These are phyloP conservation scores for Scomber colias DNA, from an alignment of 2,113 vertebrate genomes.

Conservation along the genomic window DNA sequence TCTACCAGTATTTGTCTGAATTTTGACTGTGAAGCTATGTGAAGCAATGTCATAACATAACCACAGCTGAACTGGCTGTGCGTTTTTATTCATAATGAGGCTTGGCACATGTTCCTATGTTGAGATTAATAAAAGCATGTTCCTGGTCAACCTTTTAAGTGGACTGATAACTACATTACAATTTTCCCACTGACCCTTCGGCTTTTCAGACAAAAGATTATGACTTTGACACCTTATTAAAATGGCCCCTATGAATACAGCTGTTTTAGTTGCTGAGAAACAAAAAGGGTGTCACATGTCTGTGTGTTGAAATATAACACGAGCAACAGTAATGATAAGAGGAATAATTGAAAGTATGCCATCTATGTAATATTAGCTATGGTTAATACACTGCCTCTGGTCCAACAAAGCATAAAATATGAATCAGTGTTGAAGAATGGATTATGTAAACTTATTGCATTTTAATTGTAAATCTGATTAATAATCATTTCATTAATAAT, in stretches of 20 bases:
- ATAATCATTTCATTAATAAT: constrained; percentile 35
- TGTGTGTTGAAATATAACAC: constrained; percentile 11
- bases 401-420: constrained; percentile 11
- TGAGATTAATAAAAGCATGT: neutral
- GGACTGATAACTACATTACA: neutral
- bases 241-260: constrained; percentile 15
- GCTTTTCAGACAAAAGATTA: constrained; percentile 34
- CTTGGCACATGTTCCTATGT: neutral
- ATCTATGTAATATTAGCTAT: constrained; percentile 4
- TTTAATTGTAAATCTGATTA: constrained; percentile 42
- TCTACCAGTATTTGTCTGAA: neutral
- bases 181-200: constrained; percentile 1
- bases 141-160: neutral
- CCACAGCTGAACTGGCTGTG: constrained; percentile 1
- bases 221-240: neutral
- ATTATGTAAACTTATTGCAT: constrained; percentile 38
- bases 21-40: neutral
- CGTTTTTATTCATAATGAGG: no score
- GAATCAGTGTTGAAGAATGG: constrained; percentile 9
- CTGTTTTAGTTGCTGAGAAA: constrained; percentile 39
- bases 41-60: neutral
- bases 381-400: neutral
- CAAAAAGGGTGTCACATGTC: constrained; percentile 23
- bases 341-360: neutral
- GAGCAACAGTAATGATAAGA: neutral